Percentiles rank a stretch among this genome's conserved stretches.
phyloP scores from a whole-genome alignment of 2,113 vertebrate genomes.

The Rallus limicola region DNA sequence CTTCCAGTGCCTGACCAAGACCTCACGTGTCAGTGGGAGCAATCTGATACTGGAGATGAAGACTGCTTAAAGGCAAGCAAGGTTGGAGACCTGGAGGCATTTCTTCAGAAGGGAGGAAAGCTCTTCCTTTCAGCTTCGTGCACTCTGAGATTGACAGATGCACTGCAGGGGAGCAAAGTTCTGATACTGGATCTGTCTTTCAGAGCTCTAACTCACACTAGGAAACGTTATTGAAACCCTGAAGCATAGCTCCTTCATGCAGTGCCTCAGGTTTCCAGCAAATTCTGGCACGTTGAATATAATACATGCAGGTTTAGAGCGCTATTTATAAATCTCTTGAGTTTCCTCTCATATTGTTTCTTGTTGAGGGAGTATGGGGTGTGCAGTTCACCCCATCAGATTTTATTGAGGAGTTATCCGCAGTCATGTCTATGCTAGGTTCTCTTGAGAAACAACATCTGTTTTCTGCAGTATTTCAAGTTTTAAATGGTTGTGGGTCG shows the following conservation, averaged over 20 bases:
- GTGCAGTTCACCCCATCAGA: conserved; percentile 5
- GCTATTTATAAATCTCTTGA: conserved; percentile 38
- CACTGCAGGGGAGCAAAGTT: not conserved
- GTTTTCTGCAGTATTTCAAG: conserved; percentile 41
- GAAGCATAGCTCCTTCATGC: not conserved
- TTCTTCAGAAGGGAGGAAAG: not conserved
- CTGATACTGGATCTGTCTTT: not conserved
- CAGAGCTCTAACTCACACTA: not conserved
- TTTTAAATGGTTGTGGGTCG: not conserved
- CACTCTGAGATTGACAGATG: not conserved
- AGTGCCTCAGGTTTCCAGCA: not conserved
- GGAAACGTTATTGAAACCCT: not conserved
- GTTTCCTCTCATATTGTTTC: conserved; percentile 40
- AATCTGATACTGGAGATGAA: not conserved
- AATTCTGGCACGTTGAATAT: not conserved
- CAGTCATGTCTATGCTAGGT: not conserved
- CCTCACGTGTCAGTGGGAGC: not conserved
- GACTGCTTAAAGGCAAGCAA: not conserved
- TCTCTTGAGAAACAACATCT: conserved; percentile 57
- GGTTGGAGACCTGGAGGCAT: not conserved
- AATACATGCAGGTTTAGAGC: conserved; percentile 5
- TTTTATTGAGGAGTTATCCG: conserved; percentile 35
- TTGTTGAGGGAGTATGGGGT: conserved; percentile 22
- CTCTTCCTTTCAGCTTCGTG: not conserved
- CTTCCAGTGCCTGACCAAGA: not conserved